These are phyloP conservation scores for Apostichopus parvimensis DNA, from an alignment of 35 echinoderm and acorn worm genomes.

Conservation along the genomic window DNA sequence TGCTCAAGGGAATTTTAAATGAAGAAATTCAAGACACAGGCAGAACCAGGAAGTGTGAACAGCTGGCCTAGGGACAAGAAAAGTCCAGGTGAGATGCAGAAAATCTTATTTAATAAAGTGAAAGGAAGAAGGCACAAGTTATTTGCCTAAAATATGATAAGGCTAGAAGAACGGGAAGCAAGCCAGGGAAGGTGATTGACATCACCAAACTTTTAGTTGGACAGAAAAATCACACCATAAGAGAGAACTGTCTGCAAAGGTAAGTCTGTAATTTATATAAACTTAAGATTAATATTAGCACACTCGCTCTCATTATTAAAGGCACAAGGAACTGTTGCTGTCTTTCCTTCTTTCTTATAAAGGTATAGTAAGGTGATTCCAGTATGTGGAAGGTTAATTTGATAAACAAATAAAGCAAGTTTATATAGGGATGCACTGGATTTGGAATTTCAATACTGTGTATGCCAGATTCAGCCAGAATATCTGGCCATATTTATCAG, in stretches of 20 bases:
- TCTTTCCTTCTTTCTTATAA: too few relatives aligned
- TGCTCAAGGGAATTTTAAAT: constrained; percentile 6
- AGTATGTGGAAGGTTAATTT: too few relatives aligned
- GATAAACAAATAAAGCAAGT: too few relatives aligned
- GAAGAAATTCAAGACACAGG: constrained; percentile 4
- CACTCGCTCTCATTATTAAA: too few relatives aligned
- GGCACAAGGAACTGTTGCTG: too few relatives aligned
- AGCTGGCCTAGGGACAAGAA: neutral
- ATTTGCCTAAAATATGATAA: neutral
- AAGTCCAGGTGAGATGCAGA: constrained; percentile 27
- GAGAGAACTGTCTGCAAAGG: neutral
- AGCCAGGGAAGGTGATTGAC: neutral
- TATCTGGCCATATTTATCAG: too few relatives aligned
- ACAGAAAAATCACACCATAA: neutral
- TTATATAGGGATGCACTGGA: too few relatives aligned
- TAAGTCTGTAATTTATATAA: too few relatives aligned
- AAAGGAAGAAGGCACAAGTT: constrained; percentile 1
- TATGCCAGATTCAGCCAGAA: too few relatives aligned
- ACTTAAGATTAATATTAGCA: too few relatives aligned
- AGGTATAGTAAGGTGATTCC: too few relatives aligned
- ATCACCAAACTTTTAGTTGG: neutral
- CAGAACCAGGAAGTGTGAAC: constrained; percentile 3
- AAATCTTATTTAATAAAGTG: neutral
- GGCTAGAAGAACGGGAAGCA: neutral
- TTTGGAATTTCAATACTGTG: too few relatives aligned